These are phyloP conservation scores for Neoarius graeffei DNA, from an alignment of 2,113 vertebrate genomes.

Conservation along the genomic window DNA sequence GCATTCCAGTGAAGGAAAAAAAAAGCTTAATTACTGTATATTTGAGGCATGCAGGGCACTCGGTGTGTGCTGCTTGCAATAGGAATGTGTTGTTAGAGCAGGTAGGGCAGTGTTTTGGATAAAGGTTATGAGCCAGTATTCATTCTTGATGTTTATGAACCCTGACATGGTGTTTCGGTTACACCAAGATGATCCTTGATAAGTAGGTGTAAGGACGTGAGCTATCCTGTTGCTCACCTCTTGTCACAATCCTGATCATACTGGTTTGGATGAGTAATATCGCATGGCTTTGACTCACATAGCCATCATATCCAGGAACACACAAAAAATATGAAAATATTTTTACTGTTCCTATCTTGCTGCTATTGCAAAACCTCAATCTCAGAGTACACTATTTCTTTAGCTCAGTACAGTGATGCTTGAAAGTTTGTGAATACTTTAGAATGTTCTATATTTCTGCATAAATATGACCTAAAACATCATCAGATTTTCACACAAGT, in stretches of 20 bases:
- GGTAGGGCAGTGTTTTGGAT: not conserved
- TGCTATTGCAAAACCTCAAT: not conserved
- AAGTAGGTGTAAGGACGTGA: slow-evolving; percentile 9
- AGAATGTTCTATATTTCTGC: too few species aligned
- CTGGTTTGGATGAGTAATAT: slow-evolving; percentile 24
- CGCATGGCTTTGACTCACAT: slow-evolving; percentile 15
- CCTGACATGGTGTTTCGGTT: not conserved
- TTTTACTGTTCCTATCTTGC: not conserved
- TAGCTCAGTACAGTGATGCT: not conserved
- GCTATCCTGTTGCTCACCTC: slow-evolving; percentile 10
- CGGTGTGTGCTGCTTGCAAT: not conserved
- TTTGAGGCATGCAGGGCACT: slow-evolving; percentile 8
- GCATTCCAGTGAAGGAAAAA: slow-evolving; percentile 12
- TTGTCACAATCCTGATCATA: not conserved
- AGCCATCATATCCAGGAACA: slow-evolving; percentile 12
- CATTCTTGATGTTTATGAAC: not conserved
- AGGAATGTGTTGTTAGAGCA: not conserved
- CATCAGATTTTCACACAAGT: too few species aligned
- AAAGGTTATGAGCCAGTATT: not conserved
- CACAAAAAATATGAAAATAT: not conserved
- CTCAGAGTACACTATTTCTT: not conserved
- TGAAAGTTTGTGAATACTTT: not conserved
- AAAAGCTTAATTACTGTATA: slow-evolving; percentile 6
- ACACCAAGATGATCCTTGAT: not conserved
- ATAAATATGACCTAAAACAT: too few species aligned